These are phyloP conservation scores for Artemisiospiza belli DNA, from an alignment of 2,113 vertebrate species.

Conservation along the genomic window DNA sequence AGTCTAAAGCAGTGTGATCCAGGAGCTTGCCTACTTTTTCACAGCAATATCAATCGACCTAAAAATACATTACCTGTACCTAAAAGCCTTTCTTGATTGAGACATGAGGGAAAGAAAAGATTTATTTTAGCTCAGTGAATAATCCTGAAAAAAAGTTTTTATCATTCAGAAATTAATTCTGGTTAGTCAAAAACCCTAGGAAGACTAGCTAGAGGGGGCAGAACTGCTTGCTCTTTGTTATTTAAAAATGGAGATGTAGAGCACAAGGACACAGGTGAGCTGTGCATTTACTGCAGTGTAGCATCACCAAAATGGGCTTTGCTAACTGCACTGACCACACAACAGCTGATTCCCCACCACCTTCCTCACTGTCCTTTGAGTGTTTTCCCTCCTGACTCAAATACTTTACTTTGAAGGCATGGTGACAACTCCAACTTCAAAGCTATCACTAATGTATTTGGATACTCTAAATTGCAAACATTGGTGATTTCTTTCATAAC, in stretches of 20 bases:
- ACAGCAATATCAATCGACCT: background rate
- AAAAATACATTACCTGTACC: background rate
- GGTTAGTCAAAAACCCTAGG: background rate
- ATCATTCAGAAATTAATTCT: background rate
- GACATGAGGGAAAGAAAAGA: accelerated
- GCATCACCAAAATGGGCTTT: background rate
- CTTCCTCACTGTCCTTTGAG: background rate
- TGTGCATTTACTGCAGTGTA: background rate
- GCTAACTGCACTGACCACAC: background rate
- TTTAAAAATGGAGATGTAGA: background rate
- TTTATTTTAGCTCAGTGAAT: background rate
- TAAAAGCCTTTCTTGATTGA: background rate
- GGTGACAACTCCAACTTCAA: background rate
- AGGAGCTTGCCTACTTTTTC: background rate
- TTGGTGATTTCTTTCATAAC: background rate
- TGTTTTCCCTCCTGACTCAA: background rate
- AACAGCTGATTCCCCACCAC: background rate
- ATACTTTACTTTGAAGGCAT: background rate
- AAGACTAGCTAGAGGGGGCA: background rate
- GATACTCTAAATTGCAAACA: background rate
- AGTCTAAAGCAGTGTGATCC: background rate
- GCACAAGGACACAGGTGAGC: background rate
- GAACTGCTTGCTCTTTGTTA: background rate
- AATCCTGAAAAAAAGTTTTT: background rate
- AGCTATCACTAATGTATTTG: background rate